Evolutionary conservation across 2,797 vertebrate genomes (phyloP).

Genomic region (Poecile montanus): DNA sequence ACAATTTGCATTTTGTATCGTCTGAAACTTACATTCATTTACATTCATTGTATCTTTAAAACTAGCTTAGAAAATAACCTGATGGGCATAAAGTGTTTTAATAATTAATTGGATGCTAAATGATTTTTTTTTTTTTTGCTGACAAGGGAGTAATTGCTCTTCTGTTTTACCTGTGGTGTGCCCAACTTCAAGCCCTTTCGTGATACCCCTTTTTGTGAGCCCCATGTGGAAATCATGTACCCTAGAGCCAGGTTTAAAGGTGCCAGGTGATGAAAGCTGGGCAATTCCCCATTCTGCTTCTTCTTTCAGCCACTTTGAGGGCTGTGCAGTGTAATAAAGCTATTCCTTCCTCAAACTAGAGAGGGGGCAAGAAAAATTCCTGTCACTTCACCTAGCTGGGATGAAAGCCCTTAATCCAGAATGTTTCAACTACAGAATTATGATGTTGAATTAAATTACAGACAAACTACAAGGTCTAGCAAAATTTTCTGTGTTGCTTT

Average conservation of each 20-base stretch:
- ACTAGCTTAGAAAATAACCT: not conserved
- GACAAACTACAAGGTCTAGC: not conserved
- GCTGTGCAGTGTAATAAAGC: not conserved
- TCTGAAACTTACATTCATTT: not conserved
- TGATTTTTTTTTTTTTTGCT: not conserved
- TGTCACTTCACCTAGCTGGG: not conserved
- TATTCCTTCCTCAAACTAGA: not conserved
- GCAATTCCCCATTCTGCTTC: not conserved
- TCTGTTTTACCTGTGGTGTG: not conserved
- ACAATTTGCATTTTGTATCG: conserved; percentile 28
- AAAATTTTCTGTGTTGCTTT: not conserved
- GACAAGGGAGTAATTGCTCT: not conserved
- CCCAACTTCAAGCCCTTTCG: not conserved
- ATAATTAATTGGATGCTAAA: not conserved
- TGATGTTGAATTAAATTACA: not conserved
- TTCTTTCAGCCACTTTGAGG: not conserved
- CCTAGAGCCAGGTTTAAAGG: not conserved
- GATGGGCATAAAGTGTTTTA: not conserved
- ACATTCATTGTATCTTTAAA: not conserved
- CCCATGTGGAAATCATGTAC: not conserved
- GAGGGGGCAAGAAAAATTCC: accelerated
- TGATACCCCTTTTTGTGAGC: not conserved
- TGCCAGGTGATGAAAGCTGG: not conserved
- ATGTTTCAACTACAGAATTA: not conserved
- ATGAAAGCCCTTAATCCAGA: not conserved